Evolutionary conservation across 2,113 vertebrate genomes (phyloP).

Genomic region (Macquaria australasica): DNA sequence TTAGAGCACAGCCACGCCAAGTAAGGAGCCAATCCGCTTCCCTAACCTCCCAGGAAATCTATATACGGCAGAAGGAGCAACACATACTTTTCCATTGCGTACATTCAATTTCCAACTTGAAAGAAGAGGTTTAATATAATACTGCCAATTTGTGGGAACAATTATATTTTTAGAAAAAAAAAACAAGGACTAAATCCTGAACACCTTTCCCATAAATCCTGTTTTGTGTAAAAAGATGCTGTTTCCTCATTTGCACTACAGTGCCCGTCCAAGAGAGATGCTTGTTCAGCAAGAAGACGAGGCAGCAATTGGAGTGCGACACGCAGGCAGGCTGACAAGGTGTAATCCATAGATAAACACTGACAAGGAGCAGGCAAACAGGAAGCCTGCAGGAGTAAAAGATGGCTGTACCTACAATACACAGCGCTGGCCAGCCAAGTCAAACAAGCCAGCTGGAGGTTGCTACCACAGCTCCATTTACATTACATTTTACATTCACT

Average conservation of each 20-base stretch:
- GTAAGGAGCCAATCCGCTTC: not conserved
- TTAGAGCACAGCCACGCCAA: not conserved
- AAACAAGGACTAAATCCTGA: constrained; percentile 39
- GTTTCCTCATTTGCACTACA: constrained; percentile 66
- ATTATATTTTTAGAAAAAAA: constrained; percentile 44
- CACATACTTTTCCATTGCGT: constrained; percentile 12
- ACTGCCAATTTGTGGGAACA: constrained; percentile 44
- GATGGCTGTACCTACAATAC: constrained; percentile 64
- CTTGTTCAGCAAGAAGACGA: constrained; percentile 78
- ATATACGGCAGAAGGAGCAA: not conserved
- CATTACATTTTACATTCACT: constrained; percentile 60
- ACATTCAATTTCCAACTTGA: constrained; percentile 41
- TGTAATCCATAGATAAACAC: constrained; percentile 82
- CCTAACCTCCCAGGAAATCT: not conserved
- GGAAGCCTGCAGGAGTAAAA: constrained; percentile 63
- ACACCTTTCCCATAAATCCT: constrained; percentile 50
- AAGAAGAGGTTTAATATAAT: constrained; percentile 50
- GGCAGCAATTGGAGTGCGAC: constrained; percentile 68
- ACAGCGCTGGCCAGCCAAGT: constrained; percentile 45
- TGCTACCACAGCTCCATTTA: constrained; percentile 60
- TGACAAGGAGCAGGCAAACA: constrained; percentile 76
- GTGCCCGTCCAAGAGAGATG: constrained; percentile 65
- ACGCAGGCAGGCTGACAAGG: constrained; percentile 77
- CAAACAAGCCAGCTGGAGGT: constrained; percentile 70
- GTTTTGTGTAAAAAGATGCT: constrained; percentile 63